phyloP scores from a whole-genome alignment of 2,888 invertebrate genomes.

The Ectobius pallidus region DNA sequence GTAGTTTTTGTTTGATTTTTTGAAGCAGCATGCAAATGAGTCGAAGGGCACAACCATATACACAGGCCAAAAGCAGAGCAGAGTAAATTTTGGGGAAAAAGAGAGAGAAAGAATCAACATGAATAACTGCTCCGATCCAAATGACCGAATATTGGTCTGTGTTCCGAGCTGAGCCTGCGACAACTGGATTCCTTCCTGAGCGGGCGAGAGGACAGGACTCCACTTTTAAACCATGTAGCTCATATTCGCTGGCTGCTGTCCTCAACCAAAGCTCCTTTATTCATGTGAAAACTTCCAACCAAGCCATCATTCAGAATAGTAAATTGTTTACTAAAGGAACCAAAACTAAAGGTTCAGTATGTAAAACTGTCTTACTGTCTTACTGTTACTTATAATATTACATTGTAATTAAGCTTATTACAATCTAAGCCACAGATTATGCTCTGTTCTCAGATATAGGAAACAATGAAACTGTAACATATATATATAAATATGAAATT shows the following conservation, averaged over 20 bases:
- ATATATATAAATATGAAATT: too few species aligned
- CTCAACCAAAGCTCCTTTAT: background rate
- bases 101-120: constrained; percentile 61
- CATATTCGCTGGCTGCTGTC: background rate
- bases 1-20: constrained; percentile 68
- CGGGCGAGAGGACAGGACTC: constrained; percentile 6
- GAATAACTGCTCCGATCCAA: constrained; percentile 38
- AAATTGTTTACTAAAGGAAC: too few species aligned
- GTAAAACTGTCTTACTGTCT: too few species aligned
- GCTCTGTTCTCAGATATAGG: too few species aligned
- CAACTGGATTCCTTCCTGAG: constrained; percentile 29
- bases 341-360: too few species aligned
- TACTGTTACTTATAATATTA: too few species aligned
- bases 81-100: constrained; percentile 77
- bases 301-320: too few species aligned
- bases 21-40: constrained; percentile 78
- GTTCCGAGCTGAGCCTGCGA: constrained; percentile 26
- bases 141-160: constrained; percentile 25
- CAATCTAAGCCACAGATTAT: too few species aligned
- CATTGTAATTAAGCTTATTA: too few species aligned
- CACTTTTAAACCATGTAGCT: constrained; percentile 13
- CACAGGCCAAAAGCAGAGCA: constrained; percentile 77
- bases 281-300: constrained; percentile 17
- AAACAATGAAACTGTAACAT: too few species aligned
- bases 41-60: constrained; percentile 81